Base-by-base conservation (phyloP, 2,888 invertebrate genomes). In the Agrilus biguttatus region DNA sequence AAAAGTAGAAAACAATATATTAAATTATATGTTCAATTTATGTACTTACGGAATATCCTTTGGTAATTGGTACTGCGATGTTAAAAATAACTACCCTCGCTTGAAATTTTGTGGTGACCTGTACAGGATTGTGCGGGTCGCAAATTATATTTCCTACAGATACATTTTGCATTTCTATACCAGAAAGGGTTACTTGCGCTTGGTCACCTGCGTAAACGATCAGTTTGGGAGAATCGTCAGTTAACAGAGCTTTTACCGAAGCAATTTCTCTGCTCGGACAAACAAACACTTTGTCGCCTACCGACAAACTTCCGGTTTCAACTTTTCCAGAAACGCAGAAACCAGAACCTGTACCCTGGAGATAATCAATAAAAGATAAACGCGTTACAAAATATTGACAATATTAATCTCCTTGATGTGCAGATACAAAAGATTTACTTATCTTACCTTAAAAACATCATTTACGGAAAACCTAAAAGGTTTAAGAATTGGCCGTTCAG, bases 51-150 rank as follows among this genome's bases (percentile, higher is more conserved):
- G 87, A 83, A 61, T 74, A 85, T 8, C 93, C 93, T 67, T 81
- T 87, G 1, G 89, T 93, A 12, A 96, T 84, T 1, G 96, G 95
- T 33, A 87, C 78, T 51, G 82, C 81, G 1, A 93, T 77, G 59
- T 91, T 91, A 61, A 98, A 97, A n/a, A 95, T 81, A 21, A 95
- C 87, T 49, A 97, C 80, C 55, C 93, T 78, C 5, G 90, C 93
- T 66, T 89, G 82, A 61, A 97, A 89, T 49, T 80, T 76, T 6
- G 77, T 75, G 1, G 86, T 78, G 3, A 87, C 77, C 17, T 83
- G 85, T n/a, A 91, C 80, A 8, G 90, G 91, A 53, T 76, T 70
- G 21, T 75, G 67, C 0, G 82, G 79, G 64, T 90, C 88, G 65
- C 92, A 93, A 12, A 97, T 63, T 35, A 98, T 79, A 63, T 80